These are phyloP conservation scores for Cynopterus brachyotis DNA, from an alignment of 2,113 vertebrate genomes.

Conservation along the genomic window DNA sequence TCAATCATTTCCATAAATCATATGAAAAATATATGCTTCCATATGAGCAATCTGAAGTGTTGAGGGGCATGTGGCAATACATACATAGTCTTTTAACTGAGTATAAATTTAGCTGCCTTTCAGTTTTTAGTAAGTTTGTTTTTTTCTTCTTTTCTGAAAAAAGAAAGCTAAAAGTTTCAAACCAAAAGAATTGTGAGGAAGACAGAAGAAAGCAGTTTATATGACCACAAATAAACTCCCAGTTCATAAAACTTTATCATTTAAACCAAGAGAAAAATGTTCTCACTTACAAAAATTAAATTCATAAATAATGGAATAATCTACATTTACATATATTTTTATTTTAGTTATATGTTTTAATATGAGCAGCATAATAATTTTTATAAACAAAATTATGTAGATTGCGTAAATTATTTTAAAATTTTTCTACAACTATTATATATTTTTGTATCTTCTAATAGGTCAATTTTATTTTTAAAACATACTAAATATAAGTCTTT, in stretches of 20 bases:
- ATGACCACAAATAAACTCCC: conserved; percentile 60
- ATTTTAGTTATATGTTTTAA: conserved; percentile 10
- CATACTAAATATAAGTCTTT: too few relatives aligned
- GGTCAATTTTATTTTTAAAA: not conserved
- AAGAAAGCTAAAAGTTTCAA: conserved; percentile 72
- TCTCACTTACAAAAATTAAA: conserved; percentile 49
- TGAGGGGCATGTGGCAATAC: conserved; percentile 58
- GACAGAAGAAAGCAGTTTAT: conserved; percentile 74
- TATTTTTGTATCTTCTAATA: not conserved
- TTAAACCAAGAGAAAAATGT: conserved; percentile 63
- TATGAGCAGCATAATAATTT: not conserved
- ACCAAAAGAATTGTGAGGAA: conserved; percentile 65
- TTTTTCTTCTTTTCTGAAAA: conserved; percentile 38
- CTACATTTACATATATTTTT: conserved; percentile 62
- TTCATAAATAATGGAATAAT: conserved; percentile 64
- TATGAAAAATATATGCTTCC: not conserved
- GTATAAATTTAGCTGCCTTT: conserved; percentile 79
- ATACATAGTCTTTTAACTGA: conserved; percentile 70
- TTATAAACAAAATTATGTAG: not conserved
- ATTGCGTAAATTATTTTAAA: not conserved
- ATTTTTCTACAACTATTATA: not conserved
- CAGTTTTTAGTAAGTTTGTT: conserved; percentile 31
- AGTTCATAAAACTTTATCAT: conserved; percentile 69
- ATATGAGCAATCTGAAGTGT: conserved; percentile 23
- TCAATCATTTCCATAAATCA: conserved; percentile 2